Base-by-base conservation (phyloP, 2,888 invertebrate genomes). In the Andrena fulva region DNA sequence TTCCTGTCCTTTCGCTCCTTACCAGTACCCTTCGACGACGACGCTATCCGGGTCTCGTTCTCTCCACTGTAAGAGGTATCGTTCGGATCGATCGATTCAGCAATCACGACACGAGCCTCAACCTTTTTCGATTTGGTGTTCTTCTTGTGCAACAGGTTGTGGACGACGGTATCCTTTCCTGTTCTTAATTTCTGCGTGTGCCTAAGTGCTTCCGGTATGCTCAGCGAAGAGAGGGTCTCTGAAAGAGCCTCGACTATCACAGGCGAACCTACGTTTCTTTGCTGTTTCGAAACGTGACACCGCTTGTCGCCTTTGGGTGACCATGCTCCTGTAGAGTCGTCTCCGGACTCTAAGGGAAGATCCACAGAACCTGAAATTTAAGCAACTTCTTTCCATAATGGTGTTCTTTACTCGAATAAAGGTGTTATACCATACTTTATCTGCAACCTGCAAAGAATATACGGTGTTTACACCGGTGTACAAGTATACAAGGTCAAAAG, bases 341-440 rank as follows among this genome's bases (percentile, higher is more conserved):
- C 6, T 3, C 6, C 52, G 1, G 48, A 56, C 31, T 60, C 24
- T 24, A 50, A 48, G 1, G 56, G 52, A 54, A 50, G 2, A 42
- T n/a, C 77, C n/a, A 1, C 27, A n/a, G 71, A 68, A 77, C 69
- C 87, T 86, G 71, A 77, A 86, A 86, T 74, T 67, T 31, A 78
- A 81, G 63, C 59, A 67, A 69, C 27, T 54, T 20, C 24, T 42
- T 62, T 76, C 52, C 67, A 71, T 60, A 76, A 73, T 6, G 20
- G 35, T 50, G 33, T 64, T 54, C 12, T 69, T 42, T 69, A 60
- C 52, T 52, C 4, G 8, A 42, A 48, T 8, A 29, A 73, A 69
- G 2, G 29, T 50, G 50, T 29, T 54, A 50, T 50, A 59, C 35
- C 63, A 31, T 59, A 80, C 24, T 66, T 69, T 73, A 69, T 80